Evolutionary conservation across 2,113 vertebrate species (phyloP).

Genomic region (Caranx ignobilis): DNA sequence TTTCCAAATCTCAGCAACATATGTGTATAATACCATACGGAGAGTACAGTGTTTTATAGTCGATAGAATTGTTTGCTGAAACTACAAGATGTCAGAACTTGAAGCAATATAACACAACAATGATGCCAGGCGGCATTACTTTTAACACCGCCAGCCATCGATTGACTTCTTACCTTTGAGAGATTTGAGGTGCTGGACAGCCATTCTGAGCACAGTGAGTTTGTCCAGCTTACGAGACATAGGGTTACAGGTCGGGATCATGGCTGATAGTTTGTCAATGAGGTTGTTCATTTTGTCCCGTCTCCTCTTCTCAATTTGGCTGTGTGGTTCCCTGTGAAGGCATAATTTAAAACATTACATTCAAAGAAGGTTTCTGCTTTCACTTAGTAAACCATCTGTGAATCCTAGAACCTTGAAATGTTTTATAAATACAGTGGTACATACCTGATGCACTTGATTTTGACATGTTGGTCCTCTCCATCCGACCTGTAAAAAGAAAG

Average conservation of each 20-base stretch:
- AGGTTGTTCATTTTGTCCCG: conserved; percentile 95
- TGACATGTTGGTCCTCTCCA: conserved; percentile 88
- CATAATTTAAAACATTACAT: not conserved
- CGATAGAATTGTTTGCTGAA: not conserved
- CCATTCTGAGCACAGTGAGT: conserved; percentile 93
- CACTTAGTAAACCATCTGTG: not conserved
- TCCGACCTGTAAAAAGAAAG: conserved; percentile 85
- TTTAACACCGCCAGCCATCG: not conserved
- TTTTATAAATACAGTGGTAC: not conserved
- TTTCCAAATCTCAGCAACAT: not conserved
- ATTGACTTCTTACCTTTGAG: conserved; percentile 85
- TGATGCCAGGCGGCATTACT: not conserved
- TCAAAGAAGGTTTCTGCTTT: not conserved
- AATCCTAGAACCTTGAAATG: not conserved
- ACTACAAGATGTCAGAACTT: not conserved
- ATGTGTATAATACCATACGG: not conserved
- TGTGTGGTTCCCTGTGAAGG: conserved; percentile 90
- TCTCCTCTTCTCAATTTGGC: conserved; percentile 93
- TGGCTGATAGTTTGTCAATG: conserved; percentile 92
- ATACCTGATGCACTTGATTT: conserved; percentile 92
- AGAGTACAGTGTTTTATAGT: not conserved
- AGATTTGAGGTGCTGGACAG: conserved; percentile 92
- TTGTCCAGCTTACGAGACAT: conserved; percentile 93
- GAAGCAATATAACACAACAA: not conserved
- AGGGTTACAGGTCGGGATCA: conserved; percentile 93